phyloP scores from a whole-genome alignment of 2,888 invertebrate genomes.

The Ophioninae sp. region DNA sequence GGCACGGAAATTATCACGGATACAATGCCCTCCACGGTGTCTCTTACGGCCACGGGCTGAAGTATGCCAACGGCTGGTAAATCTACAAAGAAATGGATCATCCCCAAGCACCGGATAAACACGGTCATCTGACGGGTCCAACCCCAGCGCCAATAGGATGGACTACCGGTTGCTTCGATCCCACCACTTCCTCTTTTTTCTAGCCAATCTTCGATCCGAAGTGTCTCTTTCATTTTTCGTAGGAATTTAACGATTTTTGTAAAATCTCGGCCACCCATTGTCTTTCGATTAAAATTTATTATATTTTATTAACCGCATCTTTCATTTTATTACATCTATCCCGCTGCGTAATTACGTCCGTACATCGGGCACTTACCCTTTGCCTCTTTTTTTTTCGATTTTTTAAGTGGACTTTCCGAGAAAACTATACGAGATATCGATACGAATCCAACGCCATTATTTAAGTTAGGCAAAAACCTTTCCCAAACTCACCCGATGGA shows the following conservation, averaged over 20 bases:
- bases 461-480: too few species aligned
- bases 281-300: conserved; percentile 54
- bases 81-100: conserved; percentile 1
- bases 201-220: conserved; percentile 36
- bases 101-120: conserved; percentile 4
- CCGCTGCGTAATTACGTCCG: not conserved
- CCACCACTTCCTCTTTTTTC: conserved; percentile 19
- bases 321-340: not conserved
- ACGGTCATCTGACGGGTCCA: not conserved
- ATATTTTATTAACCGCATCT: conserved; percentile 25
- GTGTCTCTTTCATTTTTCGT: conserved; percentile 44
- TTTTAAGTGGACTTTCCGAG: too few species aligned
- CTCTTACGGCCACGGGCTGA: conserved; percentile 60
- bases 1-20: conserved; percentile 62
- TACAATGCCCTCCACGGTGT: conserved; percentile 63
- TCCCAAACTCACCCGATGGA: too few species aligned
- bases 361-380: not conserved
- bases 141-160: not conserved
- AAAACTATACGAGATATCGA: too few species aligned
- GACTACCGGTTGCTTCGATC: conserved; percentile 34
- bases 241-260: conserved; percentile 36
- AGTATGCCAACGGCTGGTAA: conserved; percentile 63
- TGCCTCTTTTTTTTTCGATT: too few species aligned
- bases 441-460: too few species aligned
- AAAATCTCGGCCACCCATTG: conserved; percentile 26